Conservation (phyloP, 2,797 vertebrate species). For the Carapus acus region DNA sequence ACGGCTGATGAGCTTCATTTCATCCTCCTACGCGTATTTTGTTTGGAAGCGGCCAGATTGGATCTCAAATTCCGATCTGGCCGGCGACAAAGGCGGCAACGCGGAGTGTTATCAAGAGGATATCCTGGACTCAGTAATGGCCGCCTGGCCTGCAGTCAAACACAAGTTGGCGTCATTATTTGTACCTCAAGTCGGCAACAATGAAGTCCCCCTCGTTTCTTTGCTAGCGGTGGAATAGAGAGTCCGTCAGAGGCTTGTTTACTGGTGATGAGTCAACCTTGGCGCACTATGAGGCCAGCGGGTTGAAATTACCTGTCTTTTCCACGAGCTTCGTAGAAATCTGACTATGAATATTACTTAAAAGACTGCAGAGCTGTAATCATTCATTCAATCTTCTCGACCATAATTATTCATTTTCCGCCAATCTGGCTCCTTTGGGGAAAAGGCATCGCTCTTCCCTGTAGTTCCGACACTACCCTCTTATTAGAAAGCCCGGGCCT, state of each 20-base stretch:
- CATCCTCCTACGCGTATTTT: conserved; percentile 13
- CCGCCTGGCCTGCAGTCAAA: conserved; percentile 19
- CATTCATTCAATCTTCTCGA: conserved; percentile 66
- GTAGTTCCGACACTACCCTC: conserved; percentile 68
- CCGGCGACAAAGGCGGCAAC: conserved; percentile 24
- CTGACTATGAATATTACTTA: conserved; percentile 62
- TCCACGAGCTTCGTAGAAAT: conserved; percentile 54
- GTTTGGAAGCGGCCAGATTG: conserved; percentile 14
- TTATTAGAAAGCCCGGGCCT: conserved; percentile 69
- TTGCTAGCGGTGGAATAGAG: conserved; percentile 24
- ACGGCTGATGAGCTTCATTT: conserved; percentile 8
- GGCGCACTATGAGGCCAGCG: conserved; percentile 24
- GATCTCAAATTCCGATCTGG: conserved; percentile 27
- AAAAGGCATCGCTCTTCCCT: conserved; percentile 59
- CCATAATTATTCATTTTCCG: conserved; percentile 76
- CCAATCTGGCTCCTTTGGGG: conserved; percentile 61
- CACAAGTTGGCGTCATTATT: conserved; percentile 20
- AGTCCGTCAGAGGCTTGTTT: conserved; percentile 13
- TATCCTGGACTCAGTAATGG: conserved; percentile 2
- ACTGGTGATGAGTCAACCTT: conserved; percentile 48
- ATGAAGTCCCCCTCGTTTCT: conserved; percentile 2
- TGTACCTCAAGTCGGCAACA: background rate
- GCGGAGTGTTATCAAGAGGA: conserved; percentile 15
- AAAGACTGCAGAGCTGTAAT: conserved; percentile 65
- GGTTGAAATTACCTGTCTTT: conserved; percentile 9